Conservation (phyloP, 2,888 invertebrate genomes). For the Cheilosia urbana region DNA sequence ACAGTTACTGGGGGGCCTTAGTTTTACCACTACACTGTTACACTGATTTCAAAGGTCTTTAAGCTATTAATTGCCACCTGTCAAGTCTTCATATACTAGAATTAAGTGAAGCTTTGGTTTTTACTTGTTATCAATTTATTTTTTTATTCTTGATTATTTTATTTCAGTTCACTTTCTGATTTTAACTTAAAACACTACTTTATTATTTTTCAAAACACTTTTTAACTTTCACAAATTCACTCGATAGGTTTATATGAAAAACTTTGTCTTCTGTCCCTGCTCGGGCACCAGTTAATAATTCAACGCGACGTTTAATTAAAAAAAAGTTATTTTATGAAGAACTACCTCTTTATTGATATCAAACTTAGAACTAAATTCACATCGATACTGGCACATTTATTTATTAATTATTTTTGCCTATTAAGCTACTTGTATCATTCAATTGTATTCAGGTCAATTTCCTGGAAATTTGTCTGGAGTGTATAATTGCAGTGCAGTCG, state of each 20-base stretch:
- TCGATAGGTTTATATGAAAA: slow-evolving; percentile 4
- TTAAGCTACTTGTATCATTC: slow-evolving; percentile 5
- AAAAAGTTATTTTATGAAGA: neutral
- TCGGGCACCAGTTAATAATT: neutral
- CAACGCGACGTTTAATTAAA: neutral
- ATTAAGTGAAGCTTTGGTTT: slow-evolving; percentile 4
- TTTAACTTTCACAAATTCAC: slow-evolving; percentile 5
- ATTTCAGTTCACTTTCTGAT: slow-evolving; percentile 1
- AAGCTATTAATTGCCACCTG: slow-evolving; percentile 1
- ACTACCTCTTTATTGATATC: neutral
- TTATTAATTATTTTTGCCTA: slow-evolving; percentile 12
- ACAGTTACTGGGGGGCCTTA: slow-evolving; percentile 9
- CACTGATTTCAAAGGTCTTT: slow-evolving; percentile 20
- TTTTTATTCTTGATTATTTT: neutral
- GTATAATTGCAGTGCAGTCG: slow-evolving; percentile 5
- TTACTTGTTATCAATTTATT: neutral
- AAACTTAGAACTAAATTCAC: neutral
- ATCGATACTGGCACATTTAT: neutral
- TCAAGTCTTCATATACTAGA: too few species aligned
- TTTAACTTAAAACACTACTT: neutral
- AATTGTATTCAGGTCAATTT: neutral
- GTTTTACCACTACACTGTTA: slow-evolving; percentile 14
- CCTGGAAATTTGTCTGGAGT: neutral
- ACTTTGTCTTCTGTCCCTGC: slow-evolving; percentile 5
- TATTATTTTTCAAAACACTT: slow-evolving; percentile 6